Evolutionary conservation across 2,797 vertebrate genomes (phyloP).

Genomic region (Trachops cirrhosus): DNA sequence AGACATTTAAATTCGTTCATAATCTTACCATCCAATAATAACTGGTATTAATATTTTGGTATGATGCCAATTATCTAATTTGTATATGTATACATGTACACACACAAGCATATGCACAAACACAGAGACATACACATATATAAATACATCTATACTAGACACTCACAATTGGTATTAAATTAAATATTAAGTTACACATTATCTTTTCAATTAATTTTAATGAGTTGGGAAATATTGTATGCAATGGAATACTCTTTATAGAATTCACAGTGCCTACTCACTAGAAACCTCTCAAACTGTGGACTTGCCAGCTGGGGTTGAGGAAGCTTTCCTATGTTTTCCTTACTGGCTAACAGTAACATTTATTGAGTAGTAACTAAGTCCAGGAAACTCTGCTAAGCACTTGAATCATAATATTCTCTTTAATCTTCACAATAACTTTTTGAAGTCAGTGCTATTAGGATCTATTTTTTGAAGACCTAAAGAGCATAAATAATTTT

Average conservation of each 20-base stretch:
- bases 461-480: background rate
- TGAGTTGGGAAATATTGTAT: background rate
- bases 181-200: background rate
- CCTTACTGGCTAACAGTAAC: background rate
- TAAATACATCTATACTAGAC: background rate
- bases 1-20: background rate
- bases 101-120: background rate
- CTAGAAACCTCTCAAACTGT: background rate
- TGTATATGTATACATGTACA: background rate
- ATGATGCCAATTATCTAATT: background rate
- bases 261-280: background rate
- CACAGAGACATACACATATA: background rate
- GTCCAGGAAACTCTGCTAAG: background rate
- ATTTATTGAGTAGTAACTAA: background rate
- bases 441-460: background rate
- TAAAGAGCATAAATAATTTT: background rate
- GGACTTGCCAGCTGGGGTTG: background rate
- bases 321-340: background rate
- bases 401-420: background rate
- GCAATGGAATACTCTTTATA: background rate
- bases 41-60: conserved; percentile 14
- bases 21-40: background rate
- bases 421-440: background rate
- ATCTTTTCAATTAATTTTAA: background rate
- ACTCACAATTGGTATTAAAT: background rate